Conservation (phyloP, 2,888 invertebrate genomes). For the Idaea dimidiata region DNA sequence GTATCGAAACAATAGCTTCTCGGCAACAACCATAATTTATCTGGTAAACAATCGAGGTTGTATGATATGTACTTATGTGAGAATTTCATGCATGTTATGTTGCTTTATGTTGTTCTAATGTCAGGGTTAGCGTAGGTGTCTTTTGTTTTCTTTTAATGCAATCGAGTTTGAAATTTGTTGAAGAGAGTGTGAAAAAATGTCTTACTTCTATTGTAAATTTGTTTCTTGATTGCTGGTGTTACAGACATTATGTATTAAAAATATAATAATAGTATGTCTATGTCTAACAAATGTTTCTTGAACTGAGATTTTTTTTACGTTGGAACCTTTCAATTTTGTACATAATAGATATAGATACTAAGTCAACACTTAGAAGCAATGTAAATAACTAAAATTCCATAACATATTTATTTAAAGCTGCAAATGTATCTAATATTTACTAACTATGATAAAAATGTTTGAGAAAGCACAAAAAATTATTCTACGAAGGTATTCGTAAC, state of each 20-base stretch:
- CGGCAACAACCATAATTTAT: conserved; percentile 35
- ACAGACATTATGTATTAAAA: background rate
- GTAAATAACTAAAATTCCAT: conserved; percentile 30
- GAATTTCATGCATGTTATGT: conserved; percentile 22
- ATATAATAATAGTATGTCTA: too few relatives aligned
- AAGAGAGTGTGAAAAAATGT: background rate
- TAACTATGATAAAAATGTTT: conserved; percentile 38
- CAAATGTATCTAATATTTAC: conserved; percentile 40
- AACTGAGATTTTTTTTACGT: background rate
- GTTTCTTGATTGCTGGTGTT: background rate
- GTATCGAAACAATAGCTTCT: conserved; percentile 44
- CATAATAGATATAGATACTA: background rate
- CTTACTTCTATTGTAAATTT: background rate
- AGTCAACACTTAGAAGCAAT: background rate
- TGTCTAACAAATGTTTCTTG: too few relatives aligned
- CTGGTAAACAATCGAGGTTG: conserved; percentile 34
- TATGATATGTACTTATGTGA: conserved; percentile 25
- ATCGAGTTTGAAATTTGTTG: background rate
- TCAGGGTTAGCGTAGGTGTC: conserved; percentile 28
- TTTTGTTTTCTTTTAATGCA: conserved; percentile 26
- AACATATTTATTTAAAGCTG: conserved; percentile 34
- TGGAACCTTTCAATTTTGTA: background rate
- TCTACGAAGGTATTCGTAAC: too few relatives aligned
- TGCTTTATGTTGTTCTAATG: conserved; percentile 18
- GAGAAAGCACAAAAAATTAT: conserved; percentile 36